These are phyloP conservation scores for Muscidifurax raptorellus DNA, from an alignment of 1,140 invertebrate species.

Conservation along the genomic window DNA sequence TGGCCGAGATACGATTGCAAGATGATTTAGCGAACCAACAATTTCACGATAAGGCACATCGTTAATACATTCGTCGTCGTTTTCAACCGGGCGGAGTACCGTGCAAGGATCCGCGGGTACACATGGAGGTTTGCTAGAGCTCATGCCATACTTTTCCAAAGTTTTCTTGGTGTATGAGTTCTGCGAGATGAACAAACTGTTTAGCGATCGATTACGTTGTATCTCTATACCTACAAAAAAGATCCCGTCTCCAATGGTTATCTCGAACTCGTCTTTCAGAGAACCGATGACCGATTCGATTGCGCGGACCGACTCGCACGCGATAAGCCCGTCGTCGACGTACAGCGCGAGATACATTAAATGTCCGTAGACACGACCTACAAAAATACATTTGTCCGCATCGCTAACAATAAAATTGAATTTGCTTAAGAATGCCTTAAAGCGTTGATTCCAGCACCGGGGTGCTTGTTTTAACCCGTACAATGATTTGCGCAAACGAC, in stretches of 20 bases:
- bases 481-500: conserved; percentile 46
- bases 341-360: conserved; percentile 46
- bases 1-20: conserved; percentile 60
- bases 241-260: no score
- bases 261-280: no score
- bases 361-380: neutral
- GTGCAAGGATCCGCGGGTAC: neutral
- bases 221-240: no score
- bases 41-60: conserved; percentile 57
- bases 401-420: conserved; percentile 53
- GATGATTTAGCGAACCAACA: conserved; percentile 64
- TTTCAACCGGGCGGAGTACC: conserved; percentile 39
- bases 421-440: conserved; percentile 53
- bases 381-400: conserved; percentile 59
- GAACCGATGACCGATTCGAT: no score
- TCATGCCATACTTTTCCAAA: no score
- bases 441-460: conserved; percentile 56
- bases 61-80: conserved; percentile 16
- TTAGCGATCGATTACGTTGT: no score
- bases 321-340: conserved; percentile 1
- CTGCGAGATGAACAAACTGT: no score
- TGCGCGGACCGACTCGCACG: no score
- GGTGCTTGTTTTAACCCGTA: conserved; percentile 59
- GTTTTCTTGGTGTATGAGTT: no score
- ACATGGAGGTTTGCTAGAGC: no score